Conservation (phyloP, 53 echinoderm and acorn worm species). For the Astropecten irregularis region DNA sequence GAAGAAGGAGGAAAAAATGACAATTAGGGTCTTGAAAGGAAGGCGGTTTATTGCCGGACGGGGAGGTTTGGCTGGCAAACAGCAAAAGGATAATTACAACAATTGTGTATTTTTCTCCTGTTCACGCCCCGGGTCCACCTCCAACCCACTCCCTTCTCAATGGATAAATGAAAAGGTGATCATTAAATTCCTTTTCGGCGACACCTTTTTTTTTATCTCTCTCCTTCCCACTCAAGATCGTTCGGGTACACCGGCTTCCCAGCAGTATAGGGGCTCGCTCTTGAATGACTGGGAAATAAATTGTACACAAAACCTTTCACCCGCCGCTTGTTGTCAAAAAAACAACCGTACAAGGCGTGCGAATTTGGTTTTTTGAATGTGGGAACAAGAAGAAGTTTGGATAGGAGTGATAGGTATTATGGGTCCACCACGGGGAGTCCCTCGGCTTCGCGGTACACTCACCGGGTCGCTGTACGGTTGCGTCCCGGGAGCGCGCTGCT, state of each 20-base stretch:
- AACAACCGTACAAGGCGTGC: conserved; percentile 48
- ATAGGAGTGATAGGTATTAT: conserved; percentile 31
- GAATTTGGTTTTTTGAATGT: conserved; percentile 15
- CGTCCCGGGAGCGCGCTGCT: too few species aligned
- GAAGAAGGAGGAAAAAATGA: not conserved
- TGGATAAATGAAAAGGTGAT: conserved; percentile 29
- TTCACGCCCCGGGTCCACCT: conserved; percentile 41
- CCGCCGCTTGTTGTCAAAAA: conserved; percentile 15
- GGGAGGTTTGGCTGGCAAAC: conserved; percentile 25
- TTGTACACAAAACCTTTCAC: conserved; percentile 36
- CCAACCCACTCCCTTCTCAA: conserved; percentile 5
- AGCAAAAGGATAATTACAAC: conserved; percentile 62
- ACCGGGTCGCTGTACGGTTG: too few species aligned
- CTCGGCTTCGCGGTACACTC: not conserved
- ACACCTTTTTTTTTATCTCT: not conserved
- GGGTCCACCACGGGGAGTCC: conserved; percentile 6
- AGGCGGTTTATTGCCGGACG: not conserved
- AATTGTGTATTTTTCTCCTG: conserved; percentile 26
- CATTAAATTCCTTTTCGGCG: conserved; percentile 32
- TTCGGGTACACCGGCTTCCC: too few species aligned
- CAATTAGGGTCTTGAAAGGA: conserved; percentile 7
- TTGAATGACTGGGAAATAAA: conserved; percentile 28
- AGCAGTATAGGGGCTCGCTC: not conserved
- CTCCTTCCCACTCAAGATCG: conserved; percentile 1
- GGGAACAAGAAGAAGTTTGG: conserved; percentile 40